These are phyloP conservation scores for Suricata suricatta DNA, from an alignment of 2,113 vertebrate species.

Conservation along the genomic window DNA sequence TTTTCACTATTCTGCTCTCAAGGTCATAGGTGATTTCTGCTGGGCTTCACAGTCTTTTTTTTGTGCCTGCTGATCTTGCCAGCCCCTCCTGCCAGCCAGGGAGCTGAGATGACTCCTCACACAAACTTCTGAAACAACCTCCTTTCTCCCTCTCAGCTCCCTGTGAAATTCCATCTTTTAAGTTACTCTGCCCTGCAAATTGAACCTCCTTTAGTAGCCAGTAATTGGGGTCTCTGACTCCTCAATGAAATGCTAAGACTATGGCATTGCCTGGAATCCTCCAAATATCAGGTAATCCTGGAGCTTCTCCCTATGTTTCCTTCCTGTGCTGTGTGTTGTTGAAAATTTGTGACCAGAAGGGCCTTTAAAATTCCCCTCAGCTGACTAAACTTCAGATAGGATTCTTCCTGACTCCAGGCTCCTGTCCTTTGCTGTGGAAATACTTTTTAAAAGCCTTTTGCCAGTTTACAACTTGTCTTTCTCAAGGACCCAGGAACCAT, in stretches of 20 bases:
- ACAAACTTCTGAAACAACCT: neutral
- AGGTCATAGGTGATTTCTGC: neutral
- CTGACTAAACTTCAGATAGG: neutral
- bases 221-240: neutral
- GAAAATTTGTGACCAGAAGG: neutral
- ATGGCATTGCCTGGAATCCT: neutral
- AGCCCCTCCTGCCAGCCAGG: rapidly evolving
- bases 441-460: neutral
- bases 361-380: neutral
- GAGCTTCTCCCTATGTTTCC: neutral
- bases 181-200: neutral
- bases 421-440: neutral
- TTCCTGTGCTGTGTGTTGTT: neutral
- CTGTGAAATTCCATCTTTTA: neutral
- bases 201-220: neutral
- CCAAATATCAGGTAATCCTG: neutral
- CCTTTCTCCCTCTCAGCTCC: neutral
- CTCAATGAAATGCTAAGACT: no score
- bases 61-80: neutral
- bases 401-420: neutral
- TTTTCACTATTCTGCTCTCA: neutral
- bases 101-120: neutral
- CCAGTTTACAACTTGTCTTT: neutral
- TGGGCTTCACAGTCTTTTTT: neutral
- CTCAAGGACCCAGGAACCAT: neutral